Base-by-base conservation (phyloP, 2,888 invertebrate species). In the Strigamia maritima region DNA sequence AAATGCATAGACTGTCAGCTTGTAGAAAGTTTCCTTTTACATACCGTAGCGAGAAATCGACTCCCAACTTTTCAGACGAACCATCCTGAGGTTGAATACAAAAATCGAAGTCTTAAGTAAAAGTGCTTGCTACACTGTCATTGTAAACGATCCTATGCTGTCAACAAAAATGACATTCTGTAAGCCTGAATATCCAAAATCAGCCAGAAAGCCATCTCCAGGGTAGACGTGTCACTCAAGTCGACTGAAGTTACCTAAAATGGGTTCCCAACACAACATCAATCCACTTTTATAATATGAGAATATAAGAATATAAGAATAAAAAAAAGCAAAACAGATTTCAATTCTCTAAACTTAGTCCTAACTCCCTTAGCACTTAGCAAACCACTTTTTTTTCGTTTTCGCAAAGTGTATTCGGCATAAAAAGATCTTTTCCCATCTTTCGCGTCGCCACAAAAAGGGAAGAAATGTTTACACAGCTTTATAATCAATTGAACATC, bases 11-110 rank as follows among this genome's bases (percentile, higher is more conserved):
- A 54, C 54, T 54, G 54, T 54, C 54, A 54, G 54, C 54, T 54
- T 54, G 54, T 54, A 54, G 54, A 54, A 54, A 54, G 54, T 54
- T 54, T 54, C 54, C 54, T 54, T 54, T 54, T 54, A 54, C 54
- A 54, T 54, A 54, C 54, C 54, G 54, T 54, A 54, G 54, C 54
- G 54, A 54, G 54, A 54, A 54, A 54, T 54, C 54, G 54, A 54
- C 54, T 54, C 54, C 54, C 54, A 54, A 54, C 54, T 54, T 54
- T 54, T 54, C 54, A 54, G 54, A 19, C 54, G 7, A 54, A 54
- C 54, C 54, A 54, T 54, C 54, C 54, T 19, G 54, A 54, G 54
- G 54, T 54, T 54, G 54, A 54, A 54, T 54, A 54, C 54, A 54
- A 54, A 54, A 54, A 54, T 54, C 54, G 54, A 54, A 54, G 54